Base-by-base conservation (phyloP, 2,888 invertebrate genomes). In the Stramonita haemastoma region DNA sequence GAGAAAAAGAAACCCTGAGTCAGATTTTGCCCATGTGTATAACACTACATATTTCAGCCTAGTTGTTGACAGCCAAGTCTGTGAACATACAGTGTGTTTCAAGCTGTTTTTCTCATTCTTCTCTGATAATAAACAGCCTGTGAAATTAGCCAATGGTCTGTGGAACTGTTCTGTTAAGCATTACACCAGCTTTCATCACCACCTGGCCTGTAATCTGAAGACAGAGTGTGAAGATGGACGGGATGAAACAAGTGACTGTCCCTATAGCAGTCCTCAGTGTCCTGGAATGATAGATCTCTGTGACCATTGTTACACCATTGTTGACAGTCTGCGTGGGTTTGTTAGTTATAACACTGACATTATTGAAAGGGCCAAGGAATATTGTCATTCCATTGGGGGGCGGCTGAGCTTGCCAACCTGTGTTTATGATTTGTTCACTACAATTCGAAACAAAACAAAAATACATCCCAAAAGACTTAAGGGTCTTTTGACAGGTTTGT, bases 151-250 rank as follows among this genome's bases (percentile, higher is more conserved):
- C 22, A 22, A 6, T 89, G 46, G 60, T 26, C 26, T 46, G 26
- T 83, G 36, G 36, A 83, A 83, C 46, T 83, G 81, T 46, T 83
- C 81, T 8, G 81, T 83, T 8, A 8, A 46, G 1, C 11, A 83
- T 11, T 83, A 83, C 13, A 22, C 26, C 46, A 46, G 81, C 13
- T 83, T 83, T 22, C 81, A 83, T 83, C 81, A 83, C 26, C 81
- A 83, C 46, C 13, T 83, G 46, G 46, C 0, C 46, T 83, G 81
- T 17, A 83, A 83, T 29, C 81, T 46, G 22, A 46, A 83, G 46
- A 46, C 46, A 46, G 36, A 83, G 81, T 83, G 81, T 83, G 36
- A 46, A 46, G 81, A 83, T 46, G 81, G 81, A 26, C 81, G 81
- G 1, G 81, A 83, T 15, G 81, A 83, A 83, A 83, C 81, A 46